These are phyloP conservation scores for Capreolus pygargus DNA, from an alignment of 2,113 vertebrate species.

Conservation along the genomic window DNA sequence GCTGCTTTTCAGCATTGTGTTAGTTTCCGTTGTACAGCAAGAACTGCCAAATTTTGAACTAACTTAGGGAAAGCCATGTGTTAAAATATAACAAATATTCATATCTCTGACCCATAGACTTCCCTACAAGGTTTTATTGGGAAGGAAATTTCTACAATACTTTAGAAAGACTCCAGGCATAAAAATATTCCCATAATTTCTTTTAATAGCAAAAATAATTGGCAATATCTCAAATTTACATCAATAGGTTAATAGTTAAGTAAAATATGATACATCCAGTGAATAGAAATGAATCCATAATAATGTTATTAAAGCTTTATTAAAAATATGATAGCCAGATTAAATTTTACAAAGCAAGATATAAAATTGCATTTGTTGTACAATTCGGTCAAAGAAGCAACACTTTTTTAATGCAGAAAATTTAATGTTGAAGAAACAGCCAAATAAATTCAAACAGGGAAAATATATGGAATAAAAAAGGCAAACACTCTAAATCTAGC, in stretches of 20 bases:
- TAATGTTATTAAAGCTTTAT: not conserved
- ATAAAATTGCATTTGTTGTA: not conserved
- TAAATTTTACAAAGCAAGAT: not conserved
- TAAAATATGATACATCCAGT: not conserved
- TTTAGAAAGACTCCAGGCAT: not conserved
- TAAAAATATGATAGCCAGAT: not conserved
- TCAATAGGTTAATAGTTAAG: not conserved
- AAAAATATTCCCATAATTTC: not conserved
- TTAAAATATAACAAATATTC: not conserved
- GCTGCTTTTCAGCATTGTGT: not conserved
- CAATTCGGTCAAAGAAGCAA: not conserved
- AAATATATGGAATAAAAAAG: not conserved
- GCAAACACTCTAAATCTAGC: not conserved
- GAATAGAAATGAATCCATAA: conserved; percentile 38
- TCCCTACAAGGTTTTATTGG: not conserved
- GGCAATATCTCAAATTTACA: not conserved
- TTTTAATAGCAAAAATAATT: conserved; percentile 40
- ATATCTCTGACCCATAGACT: not conserved
- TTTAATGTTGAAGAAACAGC: not conserved
- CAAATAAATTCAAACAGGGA: not conserved
- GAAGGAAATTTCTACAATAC: not conserved
- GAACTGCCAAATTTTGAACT: not conserved
- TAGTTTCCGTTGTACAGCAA: not conserved
- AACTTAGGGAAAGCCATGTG: not conserved
- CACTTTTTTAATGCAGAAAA: not conserved